Base-by-base conservation (phyloP, 2,797 vertebrate species). In the Crocodylus rhombifer region DNA sequence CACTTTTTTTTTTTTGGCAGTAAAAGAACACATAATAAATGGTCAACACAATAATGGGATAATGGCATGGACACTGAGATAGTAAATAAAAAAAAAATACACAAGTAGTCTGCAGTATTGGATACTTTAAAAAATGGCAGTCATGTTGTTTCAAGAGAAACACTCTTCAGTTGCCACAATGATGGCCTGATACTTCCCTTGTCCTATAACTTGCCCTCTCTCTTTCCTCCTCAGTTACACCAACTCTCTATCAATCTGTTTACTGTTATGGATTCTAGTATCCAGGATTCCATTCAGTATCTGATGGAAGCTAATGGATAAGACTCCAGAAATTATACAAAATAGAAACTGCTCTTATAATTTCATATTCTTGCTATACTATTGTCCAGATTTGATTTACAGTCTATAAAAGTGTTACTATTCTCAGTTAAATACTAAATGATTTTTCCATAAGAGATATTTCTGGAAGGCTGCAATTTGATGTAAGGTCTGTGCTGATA, bases 401-500 rank as follows among this genome's bases (percentile, higher is more conserved):
- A 73, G 5, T 73, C 42, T 51, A 14, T 73, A 26, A 65, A 65
- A 51, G 7, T 51, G 20, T 23, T 69, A 33, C 14, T 23, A 16
- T 73, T 91, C 77, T 28, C 33, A 4, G 12, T 78, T 73, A 74
- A 78, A 16, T 12, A 55, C 55, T 0, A 0, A 15, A 1, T 7
- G 55, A 16, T 36, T 87, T 83, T n/a, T 78, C 33, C 0, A 0
- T 20, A 56, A 55, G 60, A 25, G 18, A 1, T 1, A 0, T 78
- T 65, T 79, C 56, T 76, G n/a, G 36, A 60, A 42, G n/a, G 30
- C 0, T 1, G 42, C 0, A 1, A 10, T 76, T 62, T 56, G 36
- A 51, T 51, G 36, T 42, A 51, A 51, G 69, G 23, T 14, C 23
- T 73, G 36, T 26, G 33, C 55, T 83, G 67, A 30, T 74, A 62